Percentiles rank a stretch among this genome's conserved stretches.
Evolutionary conservation across 2,888 invertebrate species (phyloP).

Genomic region (Hydrotaea diabolus): DNA sequence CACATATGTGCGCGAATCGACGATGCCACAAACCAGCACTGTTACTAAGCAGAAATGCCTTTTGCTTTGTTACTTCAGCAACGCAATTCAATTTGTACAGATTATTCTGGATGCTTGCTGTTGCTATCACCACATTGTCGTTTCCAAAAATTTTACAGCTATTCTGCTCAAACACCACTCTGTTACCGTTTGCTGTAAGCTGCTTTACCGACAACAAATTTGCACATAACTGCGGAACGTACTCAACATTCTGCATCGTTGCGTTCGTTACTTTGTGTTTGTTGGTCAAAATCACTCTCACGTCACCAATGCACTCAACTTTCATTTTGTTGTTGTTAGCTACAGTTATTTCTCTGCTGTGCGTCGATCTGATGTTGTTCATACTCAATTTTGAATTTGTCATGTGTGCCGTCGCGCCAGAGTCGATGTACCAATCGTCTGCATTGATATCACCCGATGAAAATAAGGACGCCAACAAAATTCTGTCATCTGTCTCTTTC

Average conservation of each 20-base stretch:
- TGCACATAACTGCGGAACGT: constrained; percentile 25
- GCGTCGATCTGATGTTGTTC: constrained; percentile 30
- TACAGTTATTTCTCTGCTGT: neutral
- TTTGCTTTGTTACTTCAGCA: neutral
- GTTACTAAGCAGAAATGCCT: constrained; percentile 33
- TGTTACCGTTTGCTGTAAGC: neutral
- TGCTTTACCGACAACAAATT: constrained; percentile 54
- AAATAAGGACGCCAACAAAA: constrained; percentile 33
- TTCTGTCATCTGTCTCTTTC: constrained; percentile 34
- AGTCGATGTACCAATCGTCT: constrained; percentile 57
- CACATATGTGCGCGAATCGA: constrained; percentile 65
- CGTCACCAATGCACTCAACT: neutral
- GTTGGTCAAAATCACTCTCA: neutral
- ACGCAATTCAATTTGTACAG: constrained; percentile 49
- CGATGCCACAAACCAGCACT: constrained; percentile 65
- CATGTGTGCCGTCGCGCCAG: constrained; percentile 53
- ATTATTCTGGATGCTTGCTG: constrained; percentile 31
- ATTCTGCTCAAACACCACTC: neutral
- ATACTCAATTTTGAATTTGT: constrained; percentile 37
- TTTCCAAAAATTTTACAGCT: constrained; percentile 34
- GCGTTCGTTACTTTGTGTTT: neutral
- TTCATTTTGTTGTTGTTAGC: constrained; percentile 14
- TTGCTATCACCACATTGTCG: constrained; percentile 20
- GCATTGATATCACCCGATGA: too few species aligned
- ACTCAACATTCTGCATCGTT: constrained; percentile 10